Base-by-base conservation (phyloP, 2,797 vertebrate genomes). In the Gallinago stenura region DNA sequence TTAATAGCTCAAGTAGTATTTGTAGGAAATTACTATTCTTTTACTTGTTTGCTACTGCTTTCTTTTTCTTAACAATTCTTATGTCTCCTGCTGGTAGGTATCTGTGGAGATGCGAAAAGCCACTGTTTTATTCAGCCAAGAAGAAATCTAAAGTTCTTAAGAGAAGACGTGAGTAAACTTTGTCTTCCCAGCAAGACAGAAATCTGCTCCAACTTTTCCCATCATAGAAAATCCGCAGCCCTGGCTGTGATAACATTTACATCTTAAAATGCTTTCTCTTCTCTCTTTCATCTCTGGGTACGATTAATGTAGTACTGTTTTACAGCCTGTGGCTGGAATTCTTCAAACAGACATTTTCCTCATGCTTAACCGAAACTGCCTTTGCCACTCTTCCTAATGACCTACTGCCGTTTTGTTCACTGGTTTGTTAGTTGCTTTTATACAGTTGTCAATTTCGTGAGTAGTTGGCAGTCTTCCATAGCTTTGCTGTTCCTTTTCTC, bases 71-170 rank as follows among this genome's bases (percentile, higher is more conserved):
- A 41, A 60, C 31, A 54, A 2, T 69, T 71, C 66, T 64, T 76
- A 31, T 8, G 17, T 88, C 70, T 95, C 50, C 73, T 58, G 22
- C 46, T 84, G 54, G 24, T 81, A 98, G 99, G 88, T 97, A 68
- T 73, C 8, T 96, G 19, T 99, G 98, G 98, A 98, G 98, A 90
- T 97, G 98, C 75, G 95, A 97, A 68, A 98, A 97, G 61, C 97
- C 98, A 2, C 58, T 98, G n/a, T 98, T 97, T 69, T 95, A 97
- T 83, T 96, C 95, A 25, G 48, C 65, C 58, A 76, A 95, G 3
- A 64, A 95, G 62, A 98, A 95, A 83, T n/a, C 90, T 1, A 89
- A 96, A 19, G 83, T 91, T 21, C 90, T 97, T 22, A 99, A 98
- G 95, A 98, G 87, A 92, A 98, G 98, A 97, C 98, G 98, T 99